A percentile compares a stretch with the other conserved stretches of the same genome.
phyloP scores from a whole-genome alignment of 1,140 invertebrate genomes.

The Limonius californicus region DNA sequence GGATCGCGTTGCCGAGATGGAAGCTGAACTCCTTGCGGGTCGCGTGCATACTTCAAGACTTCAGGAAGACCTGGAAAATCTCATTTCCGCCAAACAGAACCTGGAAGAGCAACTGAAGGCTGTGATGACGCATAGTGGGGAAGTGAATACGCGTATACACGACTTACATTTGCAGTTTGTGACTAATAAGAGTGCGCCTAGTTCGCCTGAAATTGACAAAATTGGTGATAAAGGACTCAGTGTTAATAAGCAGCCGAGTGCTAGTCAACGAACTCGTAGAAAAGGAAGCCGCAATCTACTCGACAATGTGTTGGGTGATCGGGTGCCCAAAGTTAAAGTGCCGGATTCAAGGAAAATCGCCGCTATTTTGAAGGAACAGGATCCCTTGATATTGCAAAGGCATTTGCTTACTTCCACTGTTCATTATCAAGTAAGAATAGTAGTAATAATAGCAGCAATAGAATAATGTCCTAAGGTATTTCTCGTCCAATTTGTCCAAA shows the following conservation, averaged over 20 bases:
- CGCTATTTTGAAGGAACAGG: slow-evolving; percentile 77
- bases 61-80: slow-evolving; percentile 56
- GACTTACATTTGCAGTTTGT: slow-evolving; percentile 49
- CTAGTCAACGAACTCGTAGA: slow-evolving; percentile 30
- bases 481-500: no score
- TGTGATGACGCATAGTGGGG: slow-evolving; percentile 52
- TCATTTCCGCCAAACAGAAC: slow-evolving; percentile 57
- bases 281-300: slow-evolving; percentile 25
- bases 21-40: slow-evolving; percentile 64
- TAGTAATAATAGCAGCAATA: no score
- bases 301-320: slow-evolving; percentile 50
- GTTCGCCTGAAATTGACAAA: slow-evolving; percentile 12
- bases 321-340: slow-evolving; percentile 35
- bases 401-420: slow-evolving; percentile 78
- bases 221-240: slow-evolving; percentile 19
- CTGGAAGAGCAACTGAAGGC: slow-evolving; percentile 60
- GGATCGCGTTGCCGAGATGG: slow-evolving; percentile 62
- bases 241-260: slow-evolving; percentile 12
- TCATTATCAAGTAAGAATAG: slow-evolving; percentile 69
- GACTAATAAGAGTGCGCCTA: slow-evolving; percentile 28
- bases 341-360: slow-evolving; percentile 69
- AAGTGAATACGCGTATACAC: slow-evolving; percentile 50
- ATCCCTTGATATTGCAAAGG: slow-evolving; percentile 75
- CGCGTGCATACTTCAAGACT: slow-evolving; percentile 60
- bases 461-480: no score